Evolutionary conservation across 2,797 vertebrate species (phyloP), one percentile per base, ranked within the genome.

Genomic region (Parauchenoglanis punctatus): DNA sequence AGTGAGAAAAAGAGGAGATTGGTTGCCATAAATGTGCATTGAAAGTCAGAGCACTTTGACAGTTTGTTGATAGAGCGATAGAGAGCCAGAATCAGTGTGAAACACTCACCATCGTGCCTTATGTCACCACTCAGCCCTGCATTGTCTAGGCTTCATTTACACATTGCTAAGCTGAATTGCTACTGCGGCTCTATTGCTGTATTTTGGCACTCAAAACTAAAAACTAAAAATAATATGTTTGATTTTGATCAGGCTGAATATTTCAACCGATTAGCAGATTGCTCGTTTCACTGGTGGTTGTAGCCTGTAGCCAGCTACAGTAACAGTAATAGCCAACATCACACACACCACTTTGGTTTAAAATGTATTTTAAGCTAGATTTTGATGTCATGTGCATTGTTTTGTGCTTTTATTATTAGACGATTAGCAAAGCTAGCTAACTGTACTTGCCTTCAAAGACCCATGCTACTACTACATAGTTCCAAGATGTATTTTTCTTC

Each of bases 1-100:
- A 77, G 68, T 58, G 54, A 81, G 87, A 85, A 59, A 72, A 15
- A 85, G 84, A 75, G 65, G 52, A 86, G 20, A 83, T 44, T 8
- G 72, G 20, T 40, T 68, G 72, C 54, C 49, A 52, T 83, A 83
- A 88, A 68, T 12, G 61, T 31, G 61, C 35, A 46, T n/a, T 44
- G 25, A 78, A 80, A 68, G 73, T 78, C 59, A 10, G 20, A 78
- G 12, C 20, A 25, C 56, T 59, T 35, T 35, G 76, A 35, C 11
- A 2, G 31, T 59, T 11, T 59, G 18, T 31, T 25, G 58, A 5
- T 11, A 4, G 17, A 75, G 23, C 56, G 52, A 56, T 3, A 1
- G 46, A 76, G 54, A 78, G 78, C 12, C 31, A 81, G 35, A 61
- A 44, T 8, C 20, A 7, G 58, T 40, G 78, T 44, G 58, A 81